Evolutionary conservation across 2,113 vertebrate genomes (phyloP), one percentile per base, ranked within the genome.

Genomic region (Junco hyemalis): DNA sequence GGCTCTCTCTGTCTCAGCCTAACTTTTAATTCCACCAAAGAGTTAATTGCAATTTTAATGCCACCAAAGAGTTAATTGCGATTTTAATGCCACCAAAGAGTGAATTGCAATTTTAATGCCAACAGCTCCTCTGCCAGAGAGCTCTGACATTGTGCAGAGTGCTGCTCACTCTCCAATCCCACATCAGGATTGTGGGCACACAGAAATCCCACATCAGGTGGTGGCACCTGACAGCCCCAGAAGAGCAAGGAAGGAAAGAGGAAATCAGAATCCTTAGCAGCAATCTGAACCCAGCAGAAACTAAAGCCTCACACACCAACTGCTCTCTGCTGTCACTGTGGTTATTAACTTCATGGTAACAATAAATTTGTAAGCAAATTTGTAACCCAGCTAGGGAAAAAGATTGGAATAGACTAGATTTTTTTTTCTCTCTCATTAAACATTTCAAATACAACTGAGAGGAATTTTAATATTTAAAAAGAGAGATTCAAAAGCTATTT

Each of bases 381-480:
- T 66, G 72, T 74, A 71, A 50, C 90, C 92, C 90, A 92, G 80
- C 64, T 86, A 60, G 76, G 76, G 65, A 56, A 92, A 92, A 90
- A 59, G 60, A 66, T 9, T 72, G 54, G 71, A 92, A 70, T 15
- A 44, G 60, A 54, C 60, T 81, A 38, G 20, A 13, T 35, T 45
- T 70, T 73, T 73, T 72, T 79, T 35, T 64, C 69, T 86, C n/a
- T 73, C 81, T 96, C 73, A 53, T 92, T 95, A 93, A 95, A 90
- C 21, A 86, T 78, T 84, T 83, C 69, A 90, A 80, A 74, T 64
- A 53, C 38, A 92, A 86, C 69, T 56, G 77, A 73, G 56, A 86
- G 31, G 65, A 92, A 90, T 81, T 96, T 92, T 83, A 94, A 93
- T 92, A 94, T 94, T 93, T 96, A 73, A 96, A 96, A 88, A 88